These are phyloP conservation scores for Girardia tigrina DNA, from an alignment of 2,888 invertebrate species.

Conservation along the genomic window DNA sequence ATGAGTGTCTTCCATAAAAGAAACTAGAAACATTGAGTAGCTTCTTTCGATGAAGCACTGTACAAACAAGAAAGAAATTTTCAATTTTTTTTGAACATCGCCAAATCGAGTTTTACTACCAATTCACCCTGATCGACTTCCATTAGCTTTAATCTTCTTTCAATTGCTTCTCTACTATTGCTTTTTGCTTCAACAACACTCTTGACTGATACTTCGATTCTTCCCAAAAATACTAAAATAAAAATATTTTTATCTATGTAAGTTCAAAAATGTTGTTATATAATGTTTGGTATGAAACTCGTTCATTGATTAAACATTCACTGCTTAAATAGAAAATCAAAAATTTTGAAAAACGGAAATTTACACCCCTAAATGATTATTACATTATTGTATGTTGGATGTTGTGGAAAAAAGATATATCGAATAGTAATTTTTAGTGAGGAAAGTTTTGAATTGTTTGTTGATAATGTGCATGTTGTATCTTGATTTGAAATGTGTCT, in stretches of 20 bases:
- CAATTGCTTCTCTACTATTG: slow-evolving; percentile 57
- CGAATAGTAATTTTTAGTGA: too few species aligned
- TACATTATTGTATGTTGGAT: too few species aligned
- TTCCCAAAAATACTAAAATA: slow-evolving; percentile 59
- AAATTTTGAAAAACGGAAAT: too few species aligned
- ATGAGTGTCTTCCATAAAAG: slow-evolving; percentile 3
- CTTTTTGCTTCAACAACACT: slow-evolving; percentile 57
- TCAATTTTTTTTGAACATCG: neutral
- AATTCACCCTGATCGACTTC: slow-evolving; percentile 62
- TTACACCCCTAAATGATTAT: too few species aligned
- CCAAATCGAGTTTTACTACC: slow-evolving; percentile 59
- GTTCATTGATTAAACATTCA: too few species aligned
- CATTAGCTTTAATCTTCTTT: slow-evolving; percentile 57
- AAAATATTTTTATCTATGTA: neutral
- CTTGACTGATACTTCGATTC: slow-evolving; percentile 59
- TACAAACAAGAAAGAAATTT: neutral
- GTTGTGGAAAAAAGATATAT: too few species aligned
- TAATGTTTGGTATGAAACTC: too few species aligned
- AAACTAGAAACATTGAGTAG: slow-evolving; percentile 10
- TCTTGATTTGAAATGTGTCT: too few species aligned
- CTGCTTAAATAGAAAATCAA: too few species aligned
- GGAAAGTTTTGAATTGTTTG: too few species aligned
- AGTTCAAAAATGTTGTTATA: too few species aligned
- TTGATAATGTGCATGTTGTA: too few species aligned
- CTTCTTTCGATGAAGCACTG: neutral